A percentile compares a stretch with the other conserved stretches of the same genome.
Conservation (phyloP, 2,113 vertebrate species). For the Martes martes region DNA sequence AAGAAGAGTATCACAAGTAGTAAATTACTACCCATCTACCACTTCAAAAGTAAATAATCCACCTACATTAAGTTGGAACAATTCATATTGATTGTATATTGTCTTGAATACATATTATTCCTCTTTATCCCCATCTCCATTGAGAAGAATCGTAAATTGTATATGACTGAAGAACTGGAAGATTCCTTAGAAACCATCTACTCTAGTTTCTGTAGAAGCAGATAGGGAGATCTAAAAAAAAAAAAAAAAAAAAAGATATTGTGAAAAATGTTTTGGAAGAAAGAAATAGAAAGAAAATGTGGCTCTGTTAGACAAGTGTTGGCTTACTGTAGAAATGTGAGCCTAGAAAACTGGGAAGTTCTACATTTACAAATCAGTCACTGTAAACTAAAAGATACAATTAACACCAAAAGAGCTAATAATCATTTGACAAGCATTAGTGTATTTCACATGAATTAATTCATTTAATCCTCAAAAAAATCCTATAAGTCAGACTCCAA, state of each 20-base stretch:
- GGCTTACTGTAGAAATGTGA: not conserved
- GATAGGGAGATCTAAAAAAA: not conserved
- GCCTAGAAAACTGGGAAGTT: not conserved
- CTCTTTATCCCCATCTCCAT: not conserved
- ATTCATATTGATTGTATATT: not conserved
- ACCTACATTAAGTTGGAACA: not conserved
- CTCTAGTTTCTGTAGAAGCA: not conserved
- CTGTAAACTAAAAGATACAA: not conserved
- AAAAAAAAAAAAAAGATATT: not conserved
- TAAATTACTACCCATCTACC: not conserved
- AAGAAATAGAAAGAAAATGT: not conserved
- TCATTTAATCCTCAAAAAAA: slow-evolving; percentile 4
- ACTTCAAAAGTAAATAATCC: not conserved
- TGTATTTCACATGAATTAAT: not conserved
- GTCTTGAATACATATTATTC: not conserved
- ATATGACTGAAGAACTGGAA: not conserved
- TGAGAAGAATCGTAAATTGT: not conserved
- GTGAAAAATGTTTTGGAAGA: not conserved
- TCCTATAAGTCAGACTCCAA: not conserved
- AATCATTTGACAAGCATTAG: not conserved
- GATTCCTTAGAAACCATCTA: not conserved
- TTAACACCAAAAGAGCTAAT: not conserved
- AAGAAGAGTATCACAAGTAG: not conserved
- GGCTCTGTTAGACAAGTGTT: not conserved
- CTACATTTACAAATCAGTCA: not conserved